Conservation (phyloP, 2,888 invertebrate genomes). For the Geophilus truncorum region DNA sequence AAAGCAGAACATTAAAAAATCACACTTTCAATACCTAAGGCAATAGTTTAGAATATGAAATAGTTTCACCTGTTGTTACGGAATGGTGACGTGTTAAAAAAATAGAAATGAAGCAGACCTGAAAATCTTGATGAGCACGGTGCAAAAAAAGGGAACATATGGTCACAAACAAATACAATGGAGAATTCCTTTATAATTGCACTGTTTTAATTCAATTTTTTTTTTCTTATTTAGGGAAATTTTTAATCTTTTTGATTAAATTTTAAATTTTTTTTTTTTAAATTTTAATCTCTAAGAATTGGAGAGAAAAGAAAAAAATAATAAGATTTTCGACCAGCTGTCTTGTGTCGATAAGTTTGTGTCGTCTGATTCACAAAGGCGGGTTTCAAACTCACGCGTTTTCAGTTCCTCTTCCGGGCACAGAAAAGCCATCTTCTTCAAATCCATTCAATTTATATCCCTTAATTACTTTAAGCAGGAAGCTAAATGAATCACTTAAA, state of each 20-base stretch:
- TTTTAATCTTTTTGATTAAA: not conserved
- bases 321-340: not conserved
- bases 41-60: not conserved
- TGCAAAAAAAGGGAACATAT: slow-evolving; percentile 5
- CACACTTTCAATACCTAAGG: not conserved
- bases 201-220: not conserved
- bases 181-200: not conserved
- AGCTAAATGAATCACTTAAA: slow-evolving; percentile 5
- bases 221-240: not conserved
- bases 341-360: not conserved
- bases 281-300: not conserved
- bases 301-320: too few species aligned
- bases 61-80: not conserved
- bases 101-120: not conserved
- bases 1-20: not conserved
- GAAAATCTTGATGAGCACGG: not conserved
- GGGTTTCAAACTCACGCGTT: slow-evolving; percentile 11
- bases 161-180: slow-evolving; percentile 2
- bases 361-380: not conserved
- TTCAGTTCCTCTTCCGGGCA: slow-evolving; percentile 19
- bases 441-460: slow-evolving; percentile 10
- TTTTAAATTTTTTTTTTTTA: not conserved
- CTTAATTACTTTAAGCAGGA: slow-evolving; percentile 25
- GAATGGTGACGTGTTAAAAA: not conserved
- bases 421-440: not conserved